Conservation (phyloP, 2,888 invertebrate species). For the Cordilura impudica region DNA sequence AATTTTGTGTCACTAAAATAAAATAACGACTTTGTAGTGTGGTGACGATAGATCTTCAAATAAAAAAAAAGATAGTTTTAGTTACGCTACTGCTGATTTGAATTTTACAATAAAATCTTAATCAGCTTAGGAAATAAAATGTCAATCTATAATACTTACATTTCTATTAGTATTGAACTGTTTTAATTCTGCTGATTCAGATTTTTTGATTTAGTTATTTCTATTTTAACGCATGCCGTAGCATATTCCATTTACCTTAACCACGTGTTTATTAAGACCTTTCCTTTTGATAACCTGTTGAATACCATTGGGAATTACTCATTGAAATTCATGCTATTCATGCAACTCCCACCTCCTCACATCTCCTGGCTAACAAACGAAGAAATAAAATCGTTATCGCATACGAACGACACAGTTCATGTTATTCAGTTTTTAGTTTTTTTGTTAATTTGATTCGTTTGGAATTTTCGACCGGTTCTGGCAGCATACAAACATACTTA, state of each 20-base stretch:
- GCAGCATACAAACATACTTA: not conserved
- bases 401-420: not conserved
- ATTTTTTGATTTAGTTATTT: not conserved
- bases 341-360: not conserved
- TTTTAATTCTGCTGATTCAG: not conserved
- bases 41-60: no score
- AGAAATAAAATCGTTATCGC: slow-evolving; percentile 13
- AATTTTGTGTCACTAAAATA: no score
- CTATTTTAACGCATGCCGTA: not conserved
- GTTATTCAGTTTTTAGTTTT: not conserved
- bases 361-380: not conserved
- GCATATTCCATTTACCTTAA: not conserved
- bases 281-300: slow-evolving; percentile 34
- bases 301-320: slow-evolving; percentile 16
- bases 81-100: slow-evolving; percentile 10
- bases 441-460: not conserved
- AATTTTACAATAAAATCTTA: slow-evolving; percentile 32
- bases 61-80: not conserved
- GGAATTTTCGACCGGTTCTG: slow-evolving; percentile 19
- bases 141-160: slow-evolving; percentile 13
- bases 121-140: slow-evolving; percentile 35
- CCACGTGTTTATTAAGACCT: not conserved
- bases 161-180: slow-evolving; percentile 7
- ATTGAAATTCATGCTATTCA: slow-evolving; percentile 2
- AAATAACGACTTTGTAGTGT: no score